These are phyloP conservation scores for Periophthalmus modestus DNA, from an alignment of 2,113 vertebrate genomes.

Conservation along the genomic window DNA sequence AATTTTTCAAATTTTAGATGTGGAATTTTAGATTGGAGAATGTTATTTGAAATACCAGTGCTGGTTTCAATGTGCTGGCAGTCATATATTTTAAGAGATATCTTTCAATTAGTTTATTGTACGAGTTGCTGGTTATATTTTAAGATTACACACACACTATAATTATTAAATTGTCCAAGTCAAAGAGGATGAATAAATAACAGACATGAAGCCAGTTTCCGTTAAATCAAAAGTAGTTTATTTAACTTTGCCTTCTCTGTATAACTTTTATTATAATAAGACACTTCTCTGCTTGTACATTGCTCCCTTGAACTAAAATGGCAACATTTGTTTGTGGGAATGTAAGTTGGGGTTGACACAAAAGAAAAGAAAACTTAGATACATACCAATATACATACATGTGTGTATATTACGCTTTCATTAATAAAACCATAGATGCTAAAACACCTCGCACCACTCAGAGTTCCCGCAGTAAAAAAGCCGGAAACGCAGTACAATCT, in stretches of 20 bases:
- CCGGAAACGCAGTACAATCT: slow-evolving; percentile 82
- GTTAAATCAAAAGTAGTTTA: slow-evolving; percentile 87
- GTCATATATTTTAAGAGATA: too few relatives aligned
- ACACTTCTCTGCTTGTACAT: slow-evolving; percentile 88
- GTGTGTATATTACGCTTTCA: slow-evolving; percentile 81
- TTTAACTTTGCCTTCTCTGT: slow-evolving; percentile 83
- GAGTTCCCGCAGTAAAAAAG: slow-evolving; percentile 78
- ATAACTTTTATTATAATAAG: slow-evolving; percentile 85
- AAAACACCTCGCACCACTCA: slow-evolving; percentile 75
- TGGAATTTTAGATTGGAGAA: too few relatives aligned
- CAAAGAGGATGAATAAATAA: slow-evolving; percentile 22
- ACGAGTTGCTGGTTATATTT: not conserved
- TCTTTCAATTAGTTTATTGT: too few relatives aligned
- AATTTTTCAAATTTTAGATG: too few relatives aligned
- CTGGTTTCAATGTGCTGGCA: too few relatives aligned
- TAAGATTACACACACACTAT: not conserved
- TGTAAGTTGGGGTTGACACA: slow-evolving; percentile 83
- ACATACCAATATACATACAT: slow-evolving; percentile 85
- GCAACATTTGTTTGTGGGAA: slow-evolving; percentile 84
- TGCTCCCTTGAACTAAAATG: slow-evolving; percentile 86
- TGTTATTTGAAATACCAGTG: too few relatives aligned
- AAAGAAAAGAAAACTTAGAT: slow-evolving; percentile 70
- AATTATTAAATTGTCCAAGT: not conserved
- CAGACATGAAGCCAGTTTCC: slow-evolving; percentile 50
- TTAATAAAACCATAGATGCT: slow-evolving; percentile 82